Evolutionary conservation across 2,888 invertebrate species (phyloP).

Genomic region (Horisme vitalbata): DNA sequence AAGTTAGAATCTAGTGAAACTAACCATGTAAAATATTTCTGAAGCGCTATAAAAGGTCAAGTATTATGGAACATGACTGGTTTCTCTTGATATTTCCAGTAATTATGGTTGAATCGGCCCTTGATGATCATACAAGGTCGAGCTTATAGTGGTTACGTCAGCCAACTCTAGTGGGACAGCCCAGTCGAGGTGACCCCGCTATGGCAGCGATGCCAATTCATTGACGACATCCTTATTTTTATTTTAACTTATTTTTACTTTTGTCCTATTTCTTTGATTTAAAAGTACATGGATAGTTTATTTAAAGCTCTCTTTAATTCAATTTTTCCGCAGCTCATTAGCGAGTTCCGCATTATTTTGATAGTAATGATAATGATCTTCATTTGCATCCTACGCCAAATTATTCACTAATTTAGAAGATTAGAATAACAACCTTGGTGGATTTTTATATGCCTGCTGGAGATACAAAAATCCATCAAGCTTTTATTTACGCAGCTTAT

Average conservation of each 20-base stretch:
- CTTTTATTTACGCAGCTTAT: too few species aligned
- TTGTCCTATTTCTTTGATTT: too few species aligned
- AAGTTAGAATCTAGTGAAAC: conserved; percentile 1
- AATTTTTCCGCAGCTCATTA: conserved; percentile 6
- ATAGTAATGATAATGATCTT: neutral
- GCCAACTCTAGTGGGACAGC: conserved; percentile 43
- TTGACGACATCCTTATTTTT: conserved; percentile 83
- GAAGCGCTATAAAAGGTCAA: conserved; percentile 7
- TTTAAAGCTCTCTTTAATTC: neutral
- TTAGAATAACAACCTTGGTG: too few species aligned
- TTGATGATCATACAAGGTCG: conserved; percentile 39
- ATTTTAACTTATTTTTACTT: too few species aligned
- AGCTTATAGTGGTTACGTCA: conserved; percentile 37
- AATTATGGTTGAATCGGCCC: conserved; percentile 32
- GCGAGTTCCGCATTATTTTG: conserved; percentile 4
- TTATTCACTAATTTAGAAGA: too few species aligned
- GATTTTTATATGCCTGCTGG: too few species aligned
- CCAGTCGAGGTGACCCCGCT: conserved; percentile 68
- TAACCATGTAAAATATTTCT: conserved; percentile 15
- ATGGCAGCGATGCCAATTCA: conserved; percentile 73
- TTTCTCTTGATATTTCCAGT: conserved; percentile 18
- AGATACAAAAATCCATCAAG: too few species aligned
- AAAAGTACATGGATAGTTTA: too few species aligned
- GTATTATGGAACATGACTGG: conserved; percentile 3
- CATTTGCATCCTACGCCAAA: neutral